A percentile compares a stretch with the other conserved stretches of the same genome.
phyloP scores from a whole-genome alignment of 1,140 invertebrate genomes.

The Drosophila takahashii region DNA sequence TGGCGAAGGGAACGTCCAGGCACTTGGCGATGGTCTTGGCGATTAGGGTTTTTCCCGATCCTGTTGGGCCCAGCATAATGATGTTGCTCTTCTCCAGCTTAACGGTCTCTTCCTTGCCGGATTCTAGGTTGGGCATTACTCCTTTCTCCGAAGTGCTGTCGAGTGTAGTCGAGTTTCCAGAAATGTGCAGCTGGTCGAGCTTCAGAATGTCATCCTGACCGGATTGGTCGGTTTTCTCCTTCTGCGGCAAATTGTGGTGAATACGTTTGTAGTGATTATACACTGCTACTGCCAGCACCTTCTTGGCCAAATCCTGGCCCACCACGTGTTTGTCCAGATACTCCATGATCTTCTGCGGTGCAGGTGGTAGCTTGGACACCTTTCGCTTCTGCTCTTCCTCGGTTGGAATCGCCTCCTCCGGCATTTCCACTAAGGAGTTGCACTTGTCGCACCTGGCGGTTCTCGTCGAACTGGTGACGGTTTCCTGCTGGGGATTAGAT shows the following conservation, averaged over 20 bases:
- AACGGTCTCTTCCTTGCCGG: constrained; percentile 82
- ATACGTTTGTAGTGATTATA: constrained; percentile 99
- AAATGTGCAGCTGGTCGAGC: constrained; percentile 92
- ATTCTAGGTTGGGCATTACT: constrained; percentile 85
- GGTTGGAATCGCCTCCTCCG: no score
- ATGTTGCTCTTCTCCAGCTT: constrained; percentile 99
- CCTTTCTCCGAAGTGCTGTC: constrained; percentile 82
- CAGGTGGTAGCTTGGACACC: constrained; percentile 94
- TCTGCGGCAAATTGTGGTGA: constrained; percentile 95
- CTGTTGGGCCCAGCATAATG: constrained; percentile 97
- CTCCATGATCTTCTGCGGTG: constrained; percentile 98
- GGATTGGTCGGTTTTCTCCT: no score
- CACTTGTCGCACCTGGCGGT: constrained; percentile 99
- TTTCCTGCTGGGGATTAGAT: constrained; percentile 91
- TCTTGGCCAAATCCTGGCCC: constrained; percentile 99
- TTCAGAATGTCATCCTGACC: constrained; percentile 78
- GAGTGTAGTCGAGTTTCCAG: constrained; percentile 89
- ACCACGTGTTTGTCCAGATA: constrained; percentile 98
- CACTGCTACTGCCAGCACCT: constrained; percentile 98
- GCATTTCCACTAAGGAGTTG: no score
- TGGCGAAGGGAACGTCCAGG: constrained; percentile 99
- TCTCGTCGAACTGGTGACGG: constrained; percentile 97
- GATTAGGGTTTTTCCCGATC: constrained; percentile 98
- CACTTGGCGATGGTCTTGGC: constrained; percentile 98
- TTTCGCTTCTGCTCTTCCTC: no score